phyloP scores from a whole-genome alignment of 2,113 vertebrate species.

The Psilopogon haemacephalus region DNA sequence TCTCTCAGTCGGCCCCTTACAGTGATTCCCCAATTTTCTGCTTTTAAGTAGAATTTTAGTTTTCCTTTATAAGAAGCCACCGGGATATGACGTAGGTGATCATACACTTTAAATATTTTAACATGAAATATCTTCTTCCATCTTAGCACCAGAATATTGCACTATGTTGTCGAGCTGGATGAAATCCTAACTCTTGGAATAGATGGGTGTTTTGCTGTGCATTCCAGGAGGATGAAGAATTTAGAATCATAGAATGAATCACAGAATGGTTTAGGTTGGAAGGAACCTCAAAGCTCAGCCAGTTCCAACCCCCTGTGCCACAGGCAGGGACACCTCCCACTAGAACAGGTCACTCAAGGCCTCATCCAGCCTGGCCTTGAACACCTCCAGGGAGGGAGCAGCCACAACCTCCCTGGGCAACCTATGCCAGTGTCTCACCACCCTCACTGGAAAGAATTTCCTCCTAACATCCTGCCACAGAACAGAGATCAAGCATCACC shows the following conservation, averaged over 20 bases:
- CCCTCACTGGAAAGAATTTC: too few relatives aligned
- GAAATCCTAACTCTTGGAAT: background rate
- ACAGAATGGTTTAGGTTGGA: too few relatives aligned
- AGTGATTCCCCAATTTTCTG: background rate
- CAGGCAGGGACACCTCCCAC: too few relatives aligned
- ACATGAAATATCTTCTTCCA: background rate
- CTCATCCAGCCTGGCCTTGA: too few relatives aligned
- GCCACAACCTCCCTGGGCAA: too few relatives aligned
- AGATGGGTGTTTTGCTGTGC: background rate
- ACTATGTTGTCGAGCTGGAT: background rate
- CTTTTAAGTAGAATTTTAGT: background rate
- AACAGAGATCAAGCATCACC: fast-evolving
- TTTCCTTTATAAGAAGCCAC: background rate
- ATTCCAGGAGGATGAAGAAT: background rate
- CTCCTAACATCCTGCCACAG: background rate
- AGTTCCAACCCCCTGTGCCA: too few relatives aligned
- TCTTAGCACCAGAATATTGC: background rate
- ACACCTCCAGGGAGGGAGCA: too few relatives aligned
- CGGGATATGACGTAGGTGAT: background rate
- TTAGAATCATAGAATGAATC: too few relatives aligned
- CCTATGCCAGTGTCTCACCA: too few relatives aligned
- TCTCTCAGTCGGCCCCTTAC: background rate
- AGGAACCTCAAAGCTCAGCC: too few relatives aligned
- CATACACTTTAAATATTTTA: background rate
- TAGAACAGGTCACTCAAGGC: too few relatives aligned